Conservation (phyloP, 2,888 invertebrate species). For the Lissocephala sabroskyi region DNA sequence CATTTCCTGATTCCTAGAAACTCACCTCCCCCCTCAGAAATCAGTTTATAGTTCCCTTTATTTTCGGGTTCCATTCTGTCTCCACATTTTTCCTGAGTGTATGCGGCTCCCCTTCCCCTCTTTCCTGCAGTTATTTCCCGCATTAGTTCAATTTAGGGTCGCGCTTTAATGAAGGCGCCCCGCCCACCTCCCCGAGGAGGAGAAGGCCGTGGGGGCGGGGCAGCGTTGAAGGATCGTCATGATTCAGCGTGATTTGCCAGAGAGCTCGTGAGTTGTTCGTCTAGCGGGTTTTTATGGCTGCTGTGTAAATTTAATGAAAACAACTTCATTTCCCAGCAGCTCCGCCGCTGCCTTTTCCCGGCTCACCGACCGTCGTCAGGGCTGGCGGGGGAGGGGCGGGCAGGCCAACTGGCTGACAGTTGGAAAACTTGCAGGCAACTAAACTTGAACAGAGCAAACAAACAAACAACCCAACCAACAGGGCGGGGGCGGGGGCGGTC, state of each 20-base stretch:
- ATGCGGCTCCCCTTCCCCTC: too few relatives aligned
- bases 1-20: too few relatives aligned
- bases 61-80: too few relatives aligned
- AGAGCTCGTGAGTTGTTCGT: too few relatives aligned
- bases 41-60: too few relatives aligned
- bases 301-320: constrained; percentile 45
- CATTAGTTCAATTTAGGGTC: constrained; percentile 22
- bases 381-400: not conserved
- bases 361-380: not conserved
- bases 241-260: constrained; percentile 38
- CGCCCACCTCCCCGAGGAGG: too few relatives aligned
- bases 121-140: constrained; percentile 2
- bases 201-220: not conserved
- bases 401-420: constrained; percentile 20
- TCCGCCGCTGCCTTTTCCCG: too few relatives aligned
- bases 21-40: too few relatives aligned
- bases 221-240: constrained; percentile 15
- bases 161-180: constrained; percentile 1
- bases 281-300: constrained; percentile 4
- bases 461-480: constrained; percentile 27
- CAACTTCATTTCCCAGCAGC: constrained; percentile 30
- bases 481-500: too few relatives aligned
- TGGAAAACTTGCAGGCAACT: constrained; percentile 21
- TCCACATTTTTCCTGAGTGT: too few relatives aligned
- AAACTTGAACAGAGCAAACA: constrained; percentile 36